Evolutionary conservation across 2,888 invertebrate genomes (phyloP), one percentile per base, ranked within the genome.

Genomic region (Argynnis bischoffii): DNA sequence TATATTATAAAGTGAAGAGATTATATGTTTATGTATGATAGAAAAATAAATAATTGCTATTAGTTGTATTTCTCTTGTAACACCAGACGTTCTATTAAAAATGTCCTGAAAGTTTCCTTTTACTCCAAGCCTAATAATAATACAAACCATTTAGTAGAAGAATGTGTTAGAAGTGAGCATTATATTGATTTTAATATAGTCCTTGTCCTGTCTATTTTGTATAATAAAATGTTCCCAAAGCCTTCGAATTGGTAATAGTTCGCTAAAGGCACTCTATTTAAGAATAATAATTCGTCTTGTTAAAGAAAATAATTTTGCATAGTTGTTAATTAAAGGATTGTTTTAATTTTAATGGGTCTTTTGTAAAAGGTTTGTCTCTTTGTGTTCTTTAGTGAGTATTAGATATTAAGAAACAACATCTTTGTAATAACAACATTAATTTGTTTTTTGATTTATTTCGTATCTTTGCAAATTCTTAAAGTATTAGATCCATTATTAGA

Each of bases 101-200:
- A 57, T 46, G 3, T 15, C 21, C 6, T 46, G 15, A 56, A 18
- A 41, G 18, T 15, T 21, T 21, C 14, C 15, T 18, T 3, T 57
- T 57, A 46, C 1, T 21, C 56, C 41, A 13, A 57, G 15, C 21
- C 46, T 46, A 57, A 26, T 26, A 46, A 21, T 18, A 46, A 15
- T 46, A 57, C 14, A 57, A 57, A 21, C 18, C 46, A 4, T 46
- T 57, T 57, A 46, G 46, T 18, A 46, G n/a, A 60, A 31, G 50
- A 31, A 60, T 60, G 47, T 50, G 6, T 31, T 11, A 16, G 1
- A 60, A 14, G 4, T 51, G 1, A 35, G 4, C 31, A 51, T 18
- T 15, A 61, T 61, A 61, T 41, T 35, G 51, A 14, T 35, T 31
- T 3, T 3, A 61, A 31, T 35, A 35, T 15, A 51, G 18, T 50